These are phyloP conservation scores for Cephus nigrinus DNA, from an alignment of 2,888 invertebrate genomes.

Conservation along the genomic window DNA sequence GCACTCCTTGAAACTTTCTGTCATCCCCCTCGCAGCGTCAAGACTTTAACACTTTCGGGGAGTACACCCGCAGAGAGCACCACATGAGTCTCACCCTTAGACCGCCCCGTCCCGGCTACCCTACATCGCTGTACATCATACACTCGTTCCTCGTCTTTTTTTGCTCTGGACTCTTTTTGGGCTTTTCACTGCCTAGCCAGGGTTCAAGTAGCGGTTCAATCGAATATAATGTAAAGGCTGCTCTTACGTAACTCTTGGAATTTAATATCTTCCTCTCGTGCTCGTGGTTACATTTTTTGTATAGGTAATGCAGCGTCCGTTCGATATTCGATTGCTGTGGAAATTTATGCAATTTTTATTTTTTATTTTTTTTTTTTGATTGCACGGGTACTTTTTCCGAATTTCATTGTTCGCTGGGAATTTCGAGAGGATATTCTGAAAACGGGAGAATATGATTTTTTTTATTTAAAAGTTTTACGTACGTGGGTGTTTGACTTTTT, in stretches of 20 bases:
- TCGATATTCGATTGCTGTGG: neutral
- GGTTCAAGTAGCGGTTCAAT: slow-evolving; percentile 15
- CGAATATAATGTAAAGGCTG: slow-evolving; percentile 32
- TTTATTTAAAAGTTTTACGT: neutral
- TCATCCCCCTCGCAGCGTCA: slow-evolving; percentile 29
- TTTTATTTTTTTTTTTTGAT: neutral
- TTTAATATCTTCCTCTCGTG: neutral
- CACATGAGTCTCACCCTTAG: neutral
- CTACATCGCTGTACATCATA: neutral
- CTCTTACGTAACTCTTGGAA: slow-evolving; percentile 24
- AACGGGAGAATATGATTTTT: neutral
- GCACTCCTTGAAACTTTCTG: slow-evolving; percentile 44
- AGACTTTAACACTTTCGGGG: slow-evolving; percentile 36
- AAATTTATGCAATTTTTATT: neutral
- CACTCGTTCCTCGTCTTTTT: neutral
- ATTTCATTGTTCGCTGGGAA: neutral
- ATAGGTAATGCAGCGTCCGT: too few relatives aligned
- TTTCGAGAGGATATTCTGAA: neutral
- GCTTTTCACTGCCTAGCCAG: neutral
- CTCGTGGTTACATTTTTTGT: neutral
- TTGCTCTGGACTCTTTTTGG: neutral
- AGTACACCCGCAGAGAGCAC: slow-evolving; percentile 19
- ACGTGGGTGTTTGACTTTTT: neutral
- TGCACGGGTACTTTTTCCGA: neutral
- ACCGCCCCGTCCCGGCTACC: too few relatives aligned